These are phyloP conservation scores for Rhyacichthys aspro DNA, from an alignment of 2,797 vertebrate species.

Conservation along the genomic window DNA sequence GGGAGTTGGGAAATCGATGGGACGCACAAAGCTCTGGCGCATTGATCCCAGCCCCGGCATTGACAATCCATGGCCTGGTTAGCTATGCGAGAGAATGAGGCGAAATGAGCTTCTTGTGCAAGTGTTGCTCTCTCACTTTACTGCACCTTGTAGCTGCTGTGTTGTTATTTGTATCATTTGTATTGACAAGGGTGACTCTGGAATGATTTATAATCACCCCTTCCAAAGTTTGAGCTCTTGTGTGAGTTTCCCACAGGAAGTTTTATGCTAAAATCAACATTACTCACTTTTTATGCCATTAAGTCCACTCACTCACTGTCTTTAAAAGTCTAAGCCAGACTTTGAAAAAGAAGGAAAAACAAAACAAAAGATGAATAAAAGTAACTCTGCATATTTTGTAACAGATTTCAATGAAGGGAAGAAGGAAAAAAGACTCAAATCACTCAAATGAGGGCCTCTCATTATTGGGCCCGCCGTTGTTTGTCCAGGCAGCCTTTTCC, in stretches of 20 bases:
- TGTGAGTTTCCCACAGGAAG: conserved; percentile 39
- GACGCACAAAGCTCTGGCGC: conserved; percentile 80
- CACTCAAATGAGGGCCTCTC: conserved; percentile 83
- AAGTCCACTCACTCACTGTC: conserved; percentile 22
- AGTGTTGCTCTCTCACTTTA: conserved; percentile 70
- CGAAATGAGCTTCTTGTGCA: conserved; percentile 84
- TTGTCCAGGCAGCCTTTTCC: conserved; percentile 83
- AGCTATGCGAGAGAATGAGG: conserved; percentile 82
- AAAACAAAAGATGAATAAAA: conserved; percentile 39
- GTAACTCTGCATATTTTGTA: conserved; percentile 53
- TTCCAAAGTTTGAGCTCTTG: conserved; percentile 75
- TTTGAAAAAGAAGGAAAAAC: conserved; percentile 36
- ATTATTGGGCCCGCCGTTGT: conserved; percentile 82
- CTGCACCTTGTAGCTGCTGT: conserved; percentile 62
- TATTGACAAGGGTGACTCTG: conserved; percentile 83
- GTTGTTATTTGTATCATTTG: conserved; percentile 59
- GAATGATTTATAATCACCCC: conserved; percentile 88
- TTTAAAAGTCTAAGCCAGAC: conserved; percentile 42
- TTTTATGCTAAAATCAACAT: conserved; percentile 73
- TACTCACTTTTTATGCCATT: conserved; percentile 44
- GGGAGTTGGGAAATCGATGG: conserved; percentile 88
- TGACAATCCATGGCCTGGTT: conserved; percentile 87
- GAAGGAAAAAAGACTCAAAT: conserved; percentile 65
- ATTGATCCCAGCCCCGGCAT: conserved; percentile 83
- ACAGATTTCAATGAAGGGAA: conserved; percentile 49